These are phyloP conservation scores for Mohoua ochrocephala DNA, from an alignment of 2,113 vertebrate species.

Conservation along the genomic window DNA sequence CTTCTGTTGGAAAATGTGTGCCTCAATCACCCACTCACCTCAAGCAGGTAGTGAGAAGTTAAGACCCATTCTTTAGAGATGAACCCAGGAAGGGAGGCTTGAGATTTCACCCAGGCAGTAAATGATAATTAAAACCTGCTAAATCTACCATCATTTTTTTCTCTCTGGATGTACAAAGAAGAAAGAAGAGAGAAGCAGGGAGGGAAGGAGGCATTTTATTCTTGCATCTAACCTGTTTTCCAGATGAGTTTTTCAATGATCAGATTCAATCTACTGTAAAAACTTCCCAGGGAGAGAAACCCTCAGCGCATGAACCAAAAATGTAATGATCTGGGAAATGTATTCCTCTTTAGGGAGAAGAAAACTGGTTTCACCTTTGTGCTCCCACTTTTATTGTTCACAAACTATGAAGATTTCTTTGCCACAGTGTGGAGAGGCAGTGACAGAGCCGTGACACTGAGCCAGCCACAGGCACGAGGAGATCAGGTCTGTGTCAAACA, in stretches of 20 bases:
- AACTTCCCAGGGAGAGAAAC: conserved; percentile 53
- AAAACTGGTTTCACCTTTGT: conserved; percentile 12
- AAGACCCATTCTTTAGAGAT: background rate
- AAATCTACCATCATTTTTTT: background rate
- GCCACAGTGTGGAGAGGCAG: background rate
- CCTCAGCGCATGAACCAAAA: conserved; percentile 56
- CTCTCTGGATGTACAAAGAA: background rate
- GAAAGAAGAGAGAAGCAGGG: background rate
- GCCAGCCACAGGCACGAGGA: background rate
- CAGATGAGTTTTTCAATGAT: conserved; percentile 59
- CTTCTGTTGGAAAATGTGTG: background rate
- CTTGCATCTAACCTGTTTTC: conserved; percentile 52
- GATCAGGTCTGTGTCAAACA: background rate
- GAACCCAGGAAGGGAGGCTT: background rate
- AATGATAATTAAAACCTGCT: conserved; percentile 5
- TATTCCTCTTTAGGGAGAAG: background rate
- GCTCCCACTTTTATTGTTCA: conserved; percentile 24
- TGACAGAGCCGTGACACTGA: background rate
- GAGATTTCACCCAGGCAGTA: background rate
- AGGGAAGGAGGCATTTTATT: background rate
- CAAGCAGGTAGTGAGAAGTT: background rate
- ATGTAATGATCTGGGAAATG: conserved; percentile 53
- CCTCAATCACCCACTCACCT: background rate
- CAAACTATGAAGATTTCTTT: background rate
- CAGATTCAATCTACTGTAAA: conserved; percentile 59